phyloP scores from a whole-genome alignment of 2,888 invertebrate genomes.

The Amphipyra berbera region DNA sequence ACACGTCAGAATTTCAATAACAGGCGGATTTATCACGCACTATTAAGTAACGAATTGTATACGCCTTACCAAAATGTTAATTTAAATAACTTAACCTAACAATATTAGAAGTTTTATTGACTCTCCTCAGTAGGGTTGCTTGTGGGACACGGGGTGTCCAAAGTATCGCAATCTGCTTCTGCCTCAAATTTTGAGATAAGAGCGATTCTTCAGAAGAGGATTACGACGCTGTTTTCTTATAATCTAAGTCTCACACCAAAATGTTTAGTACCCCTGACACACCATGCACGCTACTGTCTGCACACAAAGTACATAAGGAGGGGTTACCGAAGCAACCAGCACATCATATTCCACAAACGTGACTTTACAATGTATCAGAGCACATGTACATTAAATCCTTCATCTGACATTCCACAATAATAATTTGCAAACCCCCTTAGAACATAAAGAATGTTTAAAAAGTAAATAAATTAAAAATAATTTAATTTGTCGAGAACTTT shows the following conservation, averaged over 20 bases:
- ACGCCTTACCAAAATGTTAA: not conserved
- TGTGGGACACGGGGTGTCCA: conserved; percentile 52
- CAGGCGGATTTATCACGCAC: conserved; percentile 33
- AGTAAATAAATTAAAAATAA: conserved; percentile 16
- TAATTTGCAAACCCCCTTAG: conserved; percentile 2
- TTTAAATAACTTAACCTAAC: conserved; percentile 26
- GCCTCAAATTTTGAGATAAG: not conserved
- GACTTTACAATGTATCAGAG: conserved; percentile 7
- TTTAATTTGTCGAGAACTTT: conserved; percentile 11
- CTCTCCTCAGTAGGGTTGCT: conserved; percentile 50
- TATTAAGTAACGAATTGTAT: not conserved
- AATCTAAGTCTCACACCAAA: conserved; percentile 4
- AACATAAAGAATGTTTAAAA: conserved; percentile 23
- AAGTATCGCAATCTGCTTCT: conserved; percentile 17
- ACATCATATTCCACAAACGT: not conserved
- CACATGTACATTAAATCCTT: conserved; percentile 16
- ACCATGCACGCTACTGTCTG: not conserved
- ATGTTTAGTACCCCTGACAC: conserved; percentile 20
- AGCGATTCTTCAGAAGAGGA: conserved; percentile 13
- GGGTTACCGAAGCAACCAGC: not conserved
- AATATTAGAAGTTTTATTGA: conserved; percentile 42
- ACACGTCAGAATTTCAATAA: conserved; percentile 22
- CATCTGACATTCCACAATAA: conserved; percentile 13
- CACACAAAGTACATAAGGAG: not conserved
- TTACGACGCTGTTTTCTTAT: conserved; percentile 1